A percentile compares a stretch with the other conserved stretches of the same genome.
Evolutionary conservation across 2,888 invertebrate genomes (phyloP).

Genomic region (Phania funesta): DNA sequence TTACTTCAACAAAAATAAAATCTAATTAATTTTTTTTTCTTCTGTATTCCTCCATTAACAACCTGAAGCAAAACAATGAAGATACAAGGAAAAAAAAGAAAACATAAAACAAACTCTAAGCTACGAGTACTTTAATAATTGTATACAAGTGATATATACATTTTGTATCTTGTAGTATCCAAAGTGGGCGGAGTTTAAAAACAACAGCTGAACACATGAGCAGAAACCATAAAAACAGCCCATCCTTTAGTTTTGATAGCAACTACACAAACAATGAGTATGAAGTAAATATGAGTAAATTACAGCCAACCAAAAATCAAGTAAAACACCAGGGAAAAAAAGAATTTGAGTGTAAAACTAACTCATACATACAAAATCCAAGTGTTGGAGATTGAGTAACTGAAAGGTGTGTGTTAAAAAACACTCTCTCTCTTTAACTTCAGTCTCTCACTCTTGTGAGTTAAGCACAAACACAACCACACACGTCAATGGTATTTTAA

Average conservation of each 20-base stretch:
- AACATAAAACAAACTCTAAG: background rate
- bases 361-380: background rate
- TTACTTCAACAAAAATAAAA: background rate
- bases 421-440: background rate
- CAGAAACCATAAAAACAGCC: conserved; percentile 3
- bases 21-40: background rate
- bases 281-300: background rate
- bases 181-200: conserved; percentile 52
- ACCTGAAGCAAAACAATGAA: conserved; percentile 11
- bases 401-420: background rate
- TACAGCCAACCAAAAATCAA: conserved; percentile 29
- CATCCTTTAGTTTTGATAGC: conserved; percentile 12
- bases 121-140: background rate
- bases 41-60: conserved; percentile 14
- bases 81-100: background rate
- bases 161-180: conserved; percentile 18
- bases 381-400: background rate
- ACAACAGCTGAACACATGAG: background rate
- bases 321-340: background rate
- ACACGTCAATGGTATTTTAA: background rate
- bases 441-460: background rate
- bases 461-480: background rate
- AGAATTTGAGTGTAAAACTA: background rate
- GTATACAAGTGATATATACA: background rate
- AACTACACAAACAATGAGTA: background rate